phyloP scores from a whole-genome alignment of 2,888 invertebrate genomes.

The Urechis unicinctus region DNA sequence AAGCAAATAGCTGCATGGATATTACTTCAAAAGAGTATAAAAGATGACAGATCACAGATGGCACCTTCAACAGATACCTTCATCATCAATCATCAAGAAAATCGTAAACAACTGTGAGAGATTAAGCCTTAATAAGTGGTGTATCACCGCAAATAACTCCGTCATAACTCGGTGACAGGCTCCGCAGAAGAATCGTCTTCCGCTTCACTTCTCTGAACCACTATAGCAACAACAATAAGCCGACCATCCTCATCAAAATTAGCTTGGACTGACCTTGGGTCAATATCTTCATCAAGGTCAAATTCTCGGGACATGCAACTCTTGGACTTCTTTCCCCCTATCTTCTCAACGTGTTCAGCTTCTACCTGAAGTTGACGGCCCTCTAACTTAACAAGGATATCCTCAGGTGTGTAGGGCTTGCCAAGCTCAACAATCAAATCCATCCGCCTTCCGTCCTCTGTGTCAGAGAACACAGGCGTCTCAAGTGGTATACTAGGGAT shows the following conservation, averaged over 20 bases:
- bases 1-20: no score
- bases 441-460: constrained; percentile 3
- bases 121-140: no score
- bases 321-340: constrained; percentile 10
- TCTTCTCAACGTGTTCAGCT: constrained; percentile 15
- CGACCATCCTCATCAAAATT: constrained; percentile 8
- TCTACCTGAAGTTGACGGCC: constrained; percentile 12
- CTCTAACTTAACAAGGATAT: constrained; percentile 19
- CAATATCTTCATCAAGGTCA: constrained; percentile 16
- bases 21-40: no score
- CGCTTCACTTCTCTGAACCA: background rate
- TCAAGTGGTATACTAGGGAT: background rate
- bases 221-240: constrained; percentile 9
- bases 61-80: no score
- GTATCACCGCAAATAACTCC: no score
- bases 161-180: no score
- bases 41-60: no score
- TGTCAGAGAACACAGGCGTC: background rate
- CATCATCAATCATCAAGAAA: no score
- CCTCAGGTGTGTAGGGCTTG: constrained; percentile 14
- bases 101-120: no score
- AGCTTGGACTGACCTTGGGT: constrained; percentile 14
- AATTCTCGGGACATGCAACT: constrained; percentile 16
- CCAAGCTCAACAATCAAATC: constrained; percentile 15
- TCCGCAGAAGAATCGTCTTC: background rate